Base-by-base conservation (phyloP, 2,797 vertebrate genomes). In the Etheostoma perlongum region DNA sequence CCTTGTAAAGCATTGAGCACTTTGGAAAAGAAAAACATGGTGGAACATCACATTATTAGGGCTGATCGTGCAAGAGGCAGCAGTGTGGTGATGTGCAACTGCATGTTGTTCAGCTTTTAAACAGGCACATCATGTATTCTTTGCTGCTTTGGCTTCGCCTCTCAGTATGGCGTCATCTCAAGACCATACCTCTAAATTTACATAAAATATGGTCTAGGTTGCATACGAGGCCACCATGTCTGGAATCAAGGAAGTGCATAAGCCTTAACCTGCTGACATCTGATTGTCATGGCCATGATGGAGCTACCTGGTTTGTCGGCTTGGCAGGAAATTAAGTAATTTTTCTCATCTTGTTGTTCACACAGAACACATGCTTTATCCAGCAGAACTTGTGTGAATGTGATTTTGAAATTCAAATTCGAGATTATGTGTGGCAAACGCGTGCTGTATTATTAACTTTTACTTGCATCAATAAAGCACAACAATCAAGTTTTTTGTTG, bases 11-110 rank as follows among this genome's bases (percentile, higher is more conserved):
- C 63, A 23, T 13, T 12, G 2, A 65, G 46, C 46, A 44, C 2
- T 19, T 40, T 40, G 36, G 36, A 25, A 2, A 14, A 40, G 30
- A 36, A 19, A 63, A 74, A 59, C 44, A 42, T 12, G 25, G 46
- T 48, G 25, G 49, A 74, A 55, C 47, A n/a, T 70, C 58, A 7
- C 48, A 18, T 42, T 18, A 2, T 55, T 59, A 25, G 57, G 46
- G 12, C 57, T 68, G 67, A 52, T 54, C 27, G 46, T 49, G 16
- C 13, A 49, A 62, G 44, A 57, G n/a, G 57, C 23, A 49, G 53
- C 52, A 59, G 5, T 19, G 64, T 40, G 23, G 27, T 66, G 58
- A 69, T 75, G 30, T 76, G 72, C 69, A 82, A 68, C 79, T 78
- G 76, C 68, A 30, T 53, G 52, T 52, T 54, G 36, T 60, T 8